Evolutionary conservation across 2,888 invertebrate species (phyloP).

Genomic region (Himalopsyche kuldschensis): DNA sequence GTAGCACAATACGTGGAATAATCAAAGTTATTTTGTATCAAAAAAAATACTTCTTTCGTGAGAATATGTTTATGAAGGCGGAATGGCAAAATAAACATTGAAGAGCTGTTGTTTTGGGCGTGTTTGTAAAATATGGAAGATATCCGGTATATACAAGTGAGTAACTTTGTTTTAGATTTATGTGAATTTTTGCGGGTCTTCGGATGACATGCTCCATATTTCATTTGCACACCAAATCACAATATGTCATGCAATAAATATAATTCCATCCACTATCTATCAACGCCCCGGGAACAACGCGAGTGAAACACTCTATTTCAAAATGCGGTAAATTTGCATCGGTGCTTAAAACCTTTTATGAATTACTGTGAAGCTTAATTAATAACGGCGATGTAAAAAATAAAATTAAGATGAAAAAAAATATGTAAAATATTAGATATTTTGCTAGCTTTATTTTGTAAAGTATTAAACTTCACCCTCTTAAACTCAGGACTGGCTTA

Average conservation of each 20-base stretch:
- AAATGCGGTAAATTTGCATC: neutral
- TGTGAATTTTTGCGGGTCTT: conserved; percentile 13
- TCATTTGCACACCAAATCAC: conserved; percentile 25
- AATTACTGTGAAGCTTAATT: no score
- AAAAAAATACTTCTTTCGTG: no score
- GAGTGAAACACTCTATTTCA: neutral
- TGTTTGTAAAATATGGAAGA: conserved; percentile 18
- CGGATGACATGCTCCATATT: conserved; percentile 22
- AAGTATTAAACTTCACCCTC: no score
- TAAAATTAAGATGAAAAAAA: neutral
- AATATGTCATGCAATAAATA: neutral
- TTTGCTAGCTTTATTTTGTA: no score
- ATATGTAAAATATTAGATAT: neutral
- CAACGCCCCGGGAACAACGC: neutral
- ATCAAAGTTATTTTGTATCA: no score
- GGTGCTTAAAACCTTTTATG: neutral
- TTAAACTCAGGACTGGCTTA: no score
- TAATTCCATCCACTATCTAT: neutral
- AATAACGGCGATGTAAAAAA: no score
- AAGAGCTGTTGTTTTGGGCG: neutral
- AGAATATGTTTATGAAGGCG: neutral
- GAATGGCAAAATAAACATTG: neutral
- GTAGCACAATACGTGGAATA: no score
- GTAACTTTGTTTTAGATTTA: conserved; percentile 21
- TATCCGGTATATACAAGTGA: conserved; percentile 20